These are phyloP conservation scores for Ips typographus DNA, from an alignment of 1,140 invertebrate species.

Conservation along the genomic window DNA sequence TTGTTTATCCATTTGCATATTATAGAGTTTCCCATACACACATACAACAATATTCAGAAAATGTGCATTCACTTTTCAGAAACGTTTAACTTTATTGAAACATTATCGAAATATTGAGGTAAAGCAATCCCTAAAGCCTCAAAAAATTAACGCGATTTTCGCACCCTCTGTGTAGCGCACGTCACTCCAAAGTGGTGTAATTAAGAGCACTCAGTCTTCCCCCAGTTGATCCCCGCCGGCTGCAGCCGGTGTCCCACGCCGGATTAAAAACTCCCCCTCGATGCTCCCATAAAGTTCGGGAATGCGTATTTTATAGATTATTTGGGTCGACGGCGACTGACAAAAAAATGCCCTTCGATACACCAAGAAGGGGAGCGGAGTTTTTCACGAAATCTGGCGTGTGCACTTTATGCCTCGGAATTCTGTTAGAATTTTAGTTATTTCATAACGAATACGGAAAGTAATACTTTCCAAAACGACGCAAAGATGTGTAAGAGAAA, in stretches of 20 bases:
- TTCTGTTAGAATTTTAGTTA: no score
- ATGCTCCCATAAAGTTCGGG: slow-evolving; percentile 18
- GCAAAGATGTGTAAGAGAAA: no score
- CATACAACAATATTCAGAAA: no score
- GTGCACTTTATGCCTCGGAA: neutral
- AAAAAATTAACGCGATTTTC: slow-evolving; percentile 30
- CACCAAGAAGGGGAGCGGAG: slow-evolving; percentile 15
- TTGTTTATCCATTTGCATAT: no score
- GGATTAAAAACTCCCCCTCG: slow-evolving; percentile 43
- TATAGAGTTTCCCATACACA: no score
- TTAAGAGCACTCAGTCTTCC: slow-evolving; percentile 45
- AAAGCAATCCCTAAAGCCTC: neutral
- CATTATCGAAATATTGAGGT: neutral
- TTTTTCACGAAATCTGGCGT: neutral
- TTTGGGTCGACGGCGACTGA: slow-evolving; percentile 15
- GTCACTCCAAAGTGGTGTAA: slow-evolving; percentile 43
- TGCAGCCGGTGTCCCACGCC: slow-evolving; percentile 40
- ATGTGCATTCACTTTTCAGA: no score
- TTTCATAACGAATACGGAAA: no score
- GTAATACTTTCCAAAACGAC: no score
- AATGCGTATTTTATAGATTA: slow-evolving; percentile 38
- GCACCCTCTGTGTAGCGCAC: slow-evolving; percentile 19
- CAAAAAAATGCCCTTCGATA: slow-evolving; percentile 7
- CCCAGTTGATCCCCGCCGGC: slow-evolving; percentile 37
- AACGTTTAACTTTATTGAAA: no score